A percentile compares a stretch with the other conserved stretches of the same genome.
Conservation (phyloP, 2,113 vertebrate species). For the Silurus asotus region DNA sequence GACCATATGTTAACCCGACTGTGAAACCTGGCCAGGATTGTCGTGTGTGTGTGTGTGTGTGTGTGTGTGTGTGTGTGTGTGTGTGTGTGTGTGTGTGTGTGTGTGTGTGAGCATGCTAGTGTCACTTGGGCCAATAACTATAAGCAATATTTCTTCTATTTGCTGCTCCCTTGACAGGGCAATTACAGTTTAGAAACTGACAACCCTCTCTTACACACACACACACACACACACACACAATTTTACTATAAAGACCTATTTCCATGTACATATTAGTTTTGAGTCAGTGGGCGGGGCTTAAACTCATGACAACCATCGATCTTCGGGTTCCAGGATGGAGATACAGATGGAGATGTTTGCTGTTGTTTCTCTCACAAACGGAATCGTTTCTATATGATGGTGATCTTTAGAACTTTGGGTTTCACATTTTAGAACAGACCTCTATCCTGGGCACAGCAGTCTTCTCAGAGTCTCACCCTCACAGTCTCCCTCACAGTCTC, state of each 20-base stretch:
- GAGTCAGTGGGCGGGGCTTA: background rate
- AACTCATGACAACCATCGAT: background rate
- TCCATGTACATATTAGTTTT: background rate
- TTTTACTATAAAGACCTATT: background rate
- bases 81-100: constrained; percentile 22
- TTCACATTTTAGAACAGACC: no score
- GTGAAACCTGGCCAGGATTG: background rate
- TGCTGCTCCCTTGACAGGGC: constrained; percentile 13
- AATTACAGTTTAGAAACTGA: constrained; percentile 24
- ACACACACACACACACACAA: background rate
- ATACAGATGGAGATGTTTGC: background rate
- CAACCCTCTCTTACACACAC: background rate
- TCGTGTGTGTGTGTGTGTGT: constrained; percentile 17
- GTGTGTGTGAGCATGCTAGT: constrained; percentile 8
- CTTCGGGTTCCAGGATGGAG: no score
- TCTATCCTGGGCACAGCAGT: no score
- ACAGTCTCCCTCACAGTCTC: no score
- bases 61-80: constrained; percentile 28
- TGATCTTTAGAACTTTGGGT: background rate
- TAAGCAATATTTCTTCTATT: constrained; percentile 37
- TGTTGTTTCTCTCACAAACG: background rate
- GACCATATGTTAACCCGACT: constrained; percentile 36
- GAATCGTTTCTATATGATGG: background rate
- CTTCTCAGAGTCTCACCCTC: no score
- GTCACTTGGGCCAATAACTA: constrained; percentile 34